phyloP scores from a whole-genome alignment of 2,888 invertebrate genomes.

The Lydus trimaculatus region DNA sequence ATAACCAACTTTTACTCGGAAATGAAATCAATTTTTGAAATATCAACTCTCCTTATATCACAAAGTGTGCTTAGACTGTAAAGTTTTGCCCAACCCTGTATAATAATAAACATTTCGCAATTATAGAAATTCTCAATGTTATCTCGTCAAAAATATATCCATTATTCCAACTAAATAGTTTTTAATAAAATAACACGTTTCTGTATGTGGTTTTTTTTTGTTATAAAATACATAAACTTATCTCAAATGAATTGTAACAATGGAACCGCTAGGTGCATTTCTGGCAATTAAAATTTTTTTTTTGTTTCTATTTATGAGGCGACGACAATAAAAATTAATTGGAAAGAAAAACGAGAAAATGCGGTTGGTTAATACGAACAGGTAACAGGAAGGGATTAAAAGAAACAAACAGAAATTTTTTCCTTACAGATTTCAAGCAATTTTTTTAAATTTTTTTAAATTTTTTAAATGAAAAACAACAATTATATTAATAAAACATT shows the following conservation, averaged over 20 bases:
- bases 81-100: too few species aligned
- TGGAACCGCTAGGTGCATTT: background rate
- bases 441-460: background rate
- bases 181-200: background rate
- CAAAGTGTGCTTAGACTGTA: too few species aligned
- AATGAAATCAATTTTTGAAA: too few species aligned
- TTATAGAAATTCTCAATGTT: background rate
- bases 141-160: background rate
- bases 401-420: background rate
- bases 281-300: background rate
- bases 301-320: background rate
- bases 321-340: background rate
- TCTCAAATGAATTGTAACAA: background rate
- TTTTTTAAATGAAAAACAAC: background rate
- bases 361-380: conserved; percentile 1
- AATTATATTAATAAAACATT: background rate
- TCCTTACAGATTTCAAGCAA: background rate
- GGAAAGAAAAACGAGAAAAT: background rate
- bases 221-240: background rate
- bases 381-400: conserved; percentile 11
- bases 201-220: background rate
- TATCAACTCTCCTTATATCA: too few species aligned
- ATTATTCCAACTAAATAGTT: background rate
- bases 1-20: too few species aligned
- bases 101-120: background rate